Conservation (phyloP, 2,797 vertebrate genomes). For the Ctenosaura bakeri region DNA sequence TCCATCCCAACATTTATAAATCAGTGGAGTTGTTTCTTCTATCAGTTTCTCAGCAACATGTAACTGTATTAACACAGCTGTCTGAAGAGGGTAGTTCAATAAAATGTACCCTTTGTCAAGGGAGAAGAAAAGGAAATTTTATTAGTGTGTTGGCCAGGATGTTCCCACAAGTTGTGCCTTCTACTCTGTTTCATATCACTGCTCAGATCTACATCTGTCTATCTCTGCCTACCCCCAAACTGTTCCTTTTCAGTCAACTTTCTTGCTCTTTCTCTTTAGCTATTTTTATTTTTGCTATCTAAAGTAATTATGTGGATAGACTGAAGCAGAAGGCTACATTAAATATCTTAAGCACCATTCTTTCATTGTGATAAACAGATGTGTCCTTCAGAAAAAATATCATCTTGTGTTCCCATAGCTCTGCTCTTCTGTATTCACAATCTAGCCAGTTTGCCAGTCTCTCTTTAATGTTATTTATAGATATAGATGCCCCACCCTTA, state of each 20-base stretch:
- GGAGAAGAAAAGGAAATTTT: conserved; percentile 66
- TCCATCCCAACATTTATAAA: conserved; percentile 53
- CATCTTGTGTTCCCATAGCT: conserved; percentile 57
- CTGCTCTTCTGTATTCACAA: conserved; percentile 61
- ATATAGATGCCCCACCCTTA: conserved; percentile 48
- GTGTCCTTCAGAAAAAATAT: conserved; percentile 55
- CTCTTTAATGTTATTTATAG: conserved; percentile 63
- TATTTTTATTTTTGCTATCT: conserved; percentile 65
- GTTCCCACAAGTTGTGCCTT: conserved; percentile 60
- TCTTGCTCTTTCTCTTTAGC: conserved; percentile 45
- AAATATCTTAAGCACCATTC: conserved; percentile 61
- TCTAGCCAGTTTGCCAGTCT: conserved; percentile 53
- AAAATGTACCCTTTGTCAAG: conserved; percentile 71
- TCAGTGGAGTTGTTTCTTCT: conserved; percentile 54
- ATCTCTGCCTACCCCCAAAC: not conserved
- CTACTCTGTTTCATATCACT: conserved; percentile 65
- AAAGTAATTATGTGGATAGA: conserved; percentile 58
- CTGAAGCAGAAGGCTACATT: conserved; percentile 54
- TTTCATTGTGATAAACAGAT: conserved; percentile 67
- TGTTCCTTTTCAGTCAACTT: not conserved
- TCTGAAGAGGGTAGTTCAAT: conserved; percentile 57
- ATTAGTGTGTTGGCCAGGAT: conserved; percentile 59
- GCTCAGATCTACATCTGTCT: conserved; percentile 52
- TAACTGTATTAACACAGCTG: conserved; percentile 69
- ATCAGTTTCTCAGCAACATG: conserved; percentile 68